Evolutionary conservation across 2,888 invertebrate species (phyloP), one percentile per base, ranked within the genome.

Genomic region (Trissolcus brochymenae): DNA sequence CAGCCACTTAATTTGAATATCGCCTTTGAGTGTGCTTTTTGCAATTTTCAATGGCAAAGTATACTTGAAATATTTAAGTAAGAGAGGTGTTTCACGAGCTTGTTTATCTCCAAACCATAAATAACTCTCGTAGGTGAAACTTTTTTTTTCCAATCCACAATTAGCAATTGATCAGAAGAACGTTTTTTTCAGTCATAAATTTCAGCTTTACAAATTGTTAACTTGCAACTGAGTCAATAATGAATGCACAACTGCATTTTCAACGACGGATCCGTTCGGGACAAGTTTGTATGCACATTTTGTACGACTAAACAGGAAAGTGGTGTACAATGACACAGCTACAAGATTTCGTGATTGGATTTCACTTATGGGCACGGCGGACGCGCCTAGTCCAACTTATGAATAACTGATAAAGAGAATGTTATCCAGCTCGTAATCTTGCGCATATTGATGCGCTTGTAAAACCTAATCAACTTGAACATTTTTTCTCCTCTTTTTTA

Each of bases 351-450:
- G 67, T 75, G 75, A 75, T 62, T 68, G 75, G 68, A 64, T 75
- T 75, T 75, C 75, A 68, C 59, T 75, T 68, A 64, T 75, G 68
- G 75, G 75, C 75, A 49, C 75, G 68, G 75, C 68, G 55, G 68
- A 75, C 75, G 64, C 75, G 41, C 75, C 75, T 75, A 75, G 68
- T 64, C 50, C 61, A 64, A 68, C 75, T 68, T 75, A 64, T 75
- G 74, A 74, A 74, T 74, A 74, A 74, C 74, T 74, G 74, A 74
- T 74, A 74, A 68, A 68, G 64, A 62, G 68, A 74, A 74, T 74
- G 61, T 74, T 74, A 74, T 74, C 67, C 51, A 19, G 49, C 54
- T 53, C 14, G 46, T 57, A 64, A 74, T 74, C 68, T 21, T 41
- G 53, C 17, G 55, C 57, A 64, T 64, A 53, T 49, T 68, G 64